These are phyloP conservation scores for Halictus ligatus DNA, from an alignment of 2,888 invertebrate species.

Conservation along the genomic window DNA sequence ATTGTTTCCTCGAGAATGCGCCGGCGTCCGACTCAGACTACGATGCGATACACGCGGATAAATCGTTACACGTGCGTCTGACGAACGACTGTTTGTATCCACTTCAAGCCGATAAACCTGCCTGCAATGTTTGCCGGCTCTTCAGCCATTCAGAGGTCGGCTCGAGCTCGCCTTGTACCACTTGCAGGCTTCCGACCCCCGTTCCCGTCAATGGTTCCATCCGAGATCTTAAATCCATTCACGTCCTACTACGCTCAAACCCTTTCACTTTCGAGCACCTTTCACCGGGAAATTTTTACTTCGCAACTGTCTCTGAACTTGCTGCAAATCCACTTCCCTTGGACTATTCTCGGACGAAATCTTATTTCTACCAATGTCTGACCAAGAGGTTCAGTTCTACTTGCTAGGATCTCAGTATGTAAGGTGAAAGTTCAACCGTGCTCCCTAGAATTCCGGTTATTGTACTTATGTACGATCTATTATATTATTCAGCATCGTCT, in stretches of 20 bases:
- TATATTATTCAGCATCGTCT: not conserved
- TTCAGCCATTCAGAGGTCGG: not conserved
- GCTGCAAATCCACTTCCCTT: not conserved
- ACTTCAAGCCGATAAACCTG: not conserved
- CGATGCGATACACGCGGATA: not conserved
- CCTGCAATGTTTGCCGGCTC: not conserved
- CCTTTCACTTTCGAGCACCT: not conserved
- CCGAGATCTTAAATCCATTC: not conserved
- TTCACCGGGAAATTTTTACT: not conserved
- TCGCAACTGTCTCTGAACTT: not conserved
- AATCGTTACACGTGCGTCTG: not conserved
- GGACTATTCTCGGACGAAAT: not conserved
- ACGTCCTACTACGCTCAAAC: not conserved
- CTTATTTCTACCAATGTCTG: too few species aligned
- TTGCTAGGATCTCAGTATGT: too few species aligned
- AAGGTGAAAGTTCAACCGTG: too few species aligned
- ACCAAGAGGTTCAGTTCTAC: too few species aligned
- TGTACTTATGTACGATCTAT: not conserved
- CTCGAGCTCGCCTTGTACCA: not conserved
- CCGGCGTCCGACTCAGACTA: not conserved
- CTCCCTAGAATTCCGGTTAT: too few species aligned
- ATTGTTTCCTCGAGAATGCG: slow-evolving; percentile 24
- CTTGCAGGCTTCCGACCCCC: not conserved
- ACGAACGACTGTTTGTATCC: not conserved
- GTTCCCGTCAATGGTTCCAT: too few species aligned